These are phyloP conservation scores for Apodemia mormo DNA, from an alignment of 2,888 invertebrate genomes.

Conservation along the genomic window DNA sequence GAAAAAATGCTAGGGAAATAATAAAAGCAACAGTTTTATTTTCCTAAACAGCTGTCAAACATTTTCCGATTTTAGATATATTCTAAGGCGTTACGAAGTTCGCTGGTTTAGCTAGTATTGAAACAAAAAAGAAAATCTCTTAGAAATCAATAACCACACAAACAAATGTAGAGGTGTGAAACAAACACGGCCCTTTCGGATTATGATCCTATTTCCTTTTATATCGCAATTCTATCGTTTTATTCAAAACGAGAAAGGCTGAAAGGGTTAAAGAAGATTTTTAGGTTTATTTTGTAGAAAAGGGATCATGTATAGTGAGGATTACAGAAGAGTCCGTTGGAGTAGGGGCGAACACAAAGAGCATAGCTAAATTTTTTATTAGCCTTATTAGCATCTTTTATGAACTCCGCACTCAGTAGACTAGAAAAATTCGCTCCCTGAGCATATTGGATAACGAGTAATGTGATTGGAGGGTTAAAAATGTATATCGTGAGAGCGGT, in stretches of 20 bases:
- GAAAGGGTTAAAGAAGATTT: constrained; percentile 49
- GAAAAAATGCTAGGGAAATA: too few species aligned
- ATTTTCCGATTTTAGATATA: too few species aligned
- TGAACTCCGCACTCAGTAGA: constrained; percentile 32
- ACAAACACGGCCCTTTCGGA: constrained; percentile 64
- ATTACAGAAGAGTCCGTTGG: constrained; percentile 47
- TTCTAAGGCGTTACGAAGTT: too few species aligned
- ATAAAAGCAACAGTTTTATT: too few species aligned
- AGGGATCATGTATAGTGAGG: constrained; percentile 37
- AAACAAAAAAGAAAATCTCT: background rate
- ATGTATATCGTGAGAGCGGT: constrained; percentile 6
- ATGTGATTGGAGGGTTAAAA: constrained; percentile 25
- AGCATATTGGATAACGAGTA: constrained; percentile 27
- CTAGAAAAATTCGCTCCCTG: constrained; percentile 28
- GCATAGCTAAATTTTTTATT: constrained; percentile 58
- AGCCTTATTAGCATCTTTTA: constrained; percentile 50
- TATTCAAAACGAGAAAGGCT: constrained; percentile 44
- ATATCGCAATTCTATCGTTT: constrained; percentile 54
- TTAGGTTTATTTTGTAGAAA: constrained; percentile 22
- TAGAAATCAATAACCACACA: constrained; percentile 18
- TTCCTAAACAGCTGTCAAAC: too few species aligned
- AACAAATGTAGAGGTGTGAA: constrained; percentile 17
- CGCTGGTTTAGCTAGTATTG: too few species aligned
- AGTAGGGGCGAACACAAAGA: constrained; percentile 49
- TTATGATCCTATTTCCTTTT: constrained; percentile 69